Conservation (phyloP, 2,797 vertebrate species). For the Hippopotamyrus pictus region DNA sequence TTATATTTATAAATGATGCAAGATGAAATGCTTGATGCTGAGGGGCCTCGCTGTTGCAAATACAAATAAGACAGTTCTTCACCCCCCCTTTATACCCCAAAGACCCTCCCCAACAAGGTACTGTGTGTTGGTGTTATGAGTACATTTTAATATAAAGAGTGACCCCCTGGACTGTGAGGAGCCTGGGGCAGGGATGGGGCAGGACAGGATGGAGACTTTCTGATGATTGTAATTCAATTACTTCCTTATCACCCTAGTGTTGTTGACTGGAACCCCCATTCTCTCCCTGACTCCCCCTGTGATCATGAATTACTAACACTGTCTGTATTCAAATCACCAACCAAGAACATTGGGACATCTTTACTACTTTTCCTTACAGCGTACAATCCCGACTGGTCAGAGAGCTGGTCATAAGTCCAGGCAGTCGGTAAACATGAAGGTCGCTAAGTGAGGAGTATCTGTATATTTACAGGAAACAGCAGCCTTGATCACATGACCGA, state of each 20-base stretch:
- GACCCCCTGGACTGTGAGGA: background rate
- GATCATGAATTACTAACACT: background rate
- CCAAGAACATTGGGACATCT: background rate
- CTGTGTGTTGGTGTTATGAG: background rate
- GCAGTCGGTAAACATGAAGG: background rate
- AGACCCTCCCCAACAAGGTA: background rate
- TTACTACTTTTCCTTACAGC: background rate
- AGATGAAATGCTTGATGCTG: background rate
- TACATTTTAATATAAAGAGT: background rate
- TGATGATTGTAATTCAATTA: background rate
- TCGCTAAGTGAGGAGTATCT: background rate
- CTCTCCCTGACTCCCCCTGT: background rate
- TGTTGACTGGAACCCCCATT: background rate
- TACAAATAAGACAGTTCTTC: background rate
- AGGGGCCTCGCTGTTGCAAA: background rate
- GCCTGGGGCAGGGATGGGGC: background rate
- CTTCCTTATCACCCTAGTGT: background rate
- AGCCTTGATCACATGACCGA: background rate
- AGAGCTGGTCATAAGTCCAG: background rate
- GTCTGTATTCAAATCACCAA: background rate
- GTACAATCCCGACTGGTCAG: background rate
- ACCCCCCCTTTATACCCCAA: background rate
- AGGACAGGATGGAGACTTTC: background rate
- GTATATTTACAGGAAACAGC: background rate
- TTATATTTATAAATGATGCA: background rate